These are phyloP conservation scores for Rousettus leschenaultii DNA, from an alignment of 2,113 vertebrate species.

Conservation along the genomic window DNA sequence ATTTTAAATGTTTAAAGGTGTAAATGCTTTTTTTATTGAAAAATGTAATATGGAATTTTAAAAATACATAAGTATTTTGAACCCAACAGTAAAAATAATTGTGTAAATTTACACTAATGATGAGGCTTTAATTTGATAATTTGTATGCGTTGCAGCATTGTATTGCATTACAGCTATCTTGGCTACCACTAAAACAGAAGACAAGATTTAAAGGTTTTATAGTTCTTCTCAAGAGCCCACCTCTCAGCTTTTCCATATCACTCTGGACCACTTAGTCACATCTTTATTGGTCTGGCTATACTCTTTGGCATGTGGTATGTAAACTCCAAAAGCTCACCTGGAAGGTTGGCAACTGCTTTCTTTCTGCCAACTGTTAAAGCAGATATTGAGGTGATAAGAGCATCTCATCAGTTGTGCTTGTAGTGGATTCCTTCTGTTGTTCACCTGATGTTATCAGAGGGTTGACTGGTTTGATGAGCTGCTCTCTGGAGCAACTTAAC, in stretches of 20 bases:
- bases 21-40: background rate
- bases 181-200: background rate
- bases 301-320: background rate
- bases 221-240: background rate
- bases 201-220: background rate
- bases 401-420: background rate
- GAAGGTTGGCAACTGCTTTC: background rate
- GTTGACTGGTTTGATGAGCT: background rate
- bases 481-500: background rate
- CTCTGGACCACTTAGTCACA: background rate
- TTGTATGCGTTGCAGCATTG: background rate
- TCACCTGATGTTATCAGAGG: background rate
- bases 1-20: background rate
- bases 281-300: background rate
- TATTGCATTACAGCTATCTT: background rate
- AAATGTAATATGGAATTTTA: background rate
- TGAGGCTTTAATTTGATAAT: background rate
- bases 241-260: background rate
- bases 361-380: background rate
- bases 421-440: background rate
- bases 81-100: background rate
- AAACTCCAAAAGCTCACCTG: background rate
- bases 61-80: background rate
- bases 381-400: background rate
- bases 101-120: background rate